These are phyloP conservation scores for Chaetogeoica ovagalla DNA, from an alignment of 2,888 invertebrate species.

Conservation along the genomic window DNA sequence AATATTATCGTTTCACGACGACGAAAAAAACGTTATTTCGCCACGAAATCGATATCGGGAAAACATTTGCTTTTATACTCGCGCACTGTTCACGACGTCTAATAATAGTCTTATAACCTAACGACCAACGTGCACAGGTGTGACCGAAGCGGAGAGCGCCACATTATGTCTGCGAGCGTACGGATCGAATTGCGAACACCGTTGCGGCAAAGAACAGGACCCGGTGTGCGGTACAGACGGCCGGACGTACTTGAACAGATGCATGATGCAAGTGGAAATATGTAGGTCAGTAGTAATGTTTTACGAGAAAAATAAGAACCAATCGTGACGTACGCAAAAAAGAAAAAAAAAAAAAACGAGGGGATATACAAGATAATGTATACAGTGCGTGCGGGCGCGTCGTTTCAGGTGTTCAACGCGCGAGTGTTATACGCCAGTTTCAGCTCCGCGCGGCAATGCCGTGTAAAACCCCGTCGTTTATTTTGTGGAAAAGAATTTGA, in stretches of 20 bases:
- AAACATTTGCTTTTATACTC: not conserved
- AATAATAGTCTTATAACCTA: no score
- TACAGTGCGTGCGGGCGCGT: no score
- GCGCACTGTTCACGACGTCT: no score
- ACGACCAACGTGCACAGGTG: conserved; percentile 57
- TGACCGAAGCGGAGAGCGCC: conserved; percentile 59
- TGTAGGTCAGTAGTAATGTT: conserved; percentile 66
- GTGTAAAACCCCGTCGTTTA: no score
- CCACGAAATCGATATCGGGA: not conserved
- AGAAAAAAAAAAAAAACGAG: no score
- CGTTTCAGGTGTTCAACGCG: no score
- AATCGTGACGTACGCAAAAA: no score
- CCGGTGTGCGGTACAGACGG: conserved; percentile 87
- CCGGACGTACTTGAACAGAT: conserved; percentile 81
- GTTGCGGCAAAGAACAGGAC: conserved; percentile 81
- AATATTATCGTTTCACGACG: no score
- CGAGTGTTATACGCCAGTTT: no score
- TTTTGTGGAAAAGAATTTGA: no score
- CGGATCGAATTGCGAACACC: conserved; percentile 71
- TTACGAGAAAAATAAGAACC: not conserved
- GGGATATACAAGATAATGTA: no score
- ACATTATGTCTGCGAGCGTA: conserved; percentile 69
- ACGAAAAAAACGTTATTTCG: not conserved
- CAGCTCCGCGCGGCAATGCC: no score
- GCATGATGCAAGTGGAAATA: conserved; percentile 72